Evolutionary conservation across 2,888 invertebrate genomes (phyloP).

Genomic region (Ormyrus nitidulus): DNA sequence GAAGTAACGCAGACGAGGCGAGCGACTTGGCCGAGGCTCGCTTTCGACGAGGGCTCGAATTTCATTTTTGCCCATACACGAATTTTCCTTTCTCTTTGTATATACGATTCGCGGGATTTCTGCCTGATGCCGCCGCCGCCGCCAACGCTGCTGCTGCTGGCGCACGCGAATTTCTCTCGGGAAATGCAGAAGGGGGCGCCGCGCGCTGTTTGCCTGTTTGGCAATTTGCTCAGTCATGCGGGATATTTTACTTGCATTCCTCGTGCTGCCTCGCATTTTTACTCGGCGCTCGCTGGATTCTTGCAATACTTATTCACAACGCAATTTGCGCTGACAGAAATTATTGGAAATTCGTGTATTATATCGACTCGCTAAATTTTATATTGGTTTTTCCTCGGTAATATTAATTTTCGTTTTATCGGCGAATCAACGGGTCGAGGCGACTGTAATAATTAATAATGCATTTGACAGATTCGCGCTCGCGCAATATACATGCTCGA

Average conservation of each 20-base stretch:
- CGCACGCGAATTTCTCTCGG: slow-evolving; percentile 41
- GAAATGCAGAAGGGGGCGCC: slow-evolving; percentile 19
- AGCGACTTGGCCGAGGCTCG: not conserved
- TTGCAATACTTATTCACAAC: not conserved
- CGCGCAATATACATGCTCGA: no score
- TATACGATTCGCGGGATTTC: slow-evolving; percentile 12
- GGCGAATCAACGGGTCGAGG: no score
- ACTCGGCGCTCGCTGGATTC: not conserved
- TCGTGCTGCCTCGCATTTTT: slow-evolving; percentile 5
- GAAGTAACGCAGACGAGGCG: slow-evolving; percentile 50
- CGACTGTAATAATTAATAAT: no score
- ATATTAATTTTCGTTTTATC: no score
- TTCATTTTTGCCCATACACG: slow-evolving; percentile 40
- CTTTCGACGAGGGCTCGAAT: slow-evolving; percentile 44
- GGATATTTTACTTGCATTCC: slow-evolving; percentile 24
- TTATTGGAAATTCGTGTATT: no score
- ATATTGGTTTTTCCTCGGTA: no score
- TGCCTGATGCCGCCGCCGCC: not conserved
- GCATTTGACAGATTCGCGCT: no score
- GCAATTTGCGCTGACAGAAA: not conserved
- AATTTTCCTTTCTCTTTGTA: slow-evolving; percentile 37
- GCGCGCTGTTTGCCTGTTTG: slow-evolving; percentile 15
- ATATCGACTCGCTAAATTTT: no score
- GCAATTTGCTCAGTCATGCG: slow-evolving; percentile 37
- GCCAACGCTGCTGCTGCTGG: not conserved